Evolutionary conservation across 2,888 invertebrate genomes (phyloP), one percentile per base, ranked within the genome.

Genomic region (Campoplex nolae): DNA sequence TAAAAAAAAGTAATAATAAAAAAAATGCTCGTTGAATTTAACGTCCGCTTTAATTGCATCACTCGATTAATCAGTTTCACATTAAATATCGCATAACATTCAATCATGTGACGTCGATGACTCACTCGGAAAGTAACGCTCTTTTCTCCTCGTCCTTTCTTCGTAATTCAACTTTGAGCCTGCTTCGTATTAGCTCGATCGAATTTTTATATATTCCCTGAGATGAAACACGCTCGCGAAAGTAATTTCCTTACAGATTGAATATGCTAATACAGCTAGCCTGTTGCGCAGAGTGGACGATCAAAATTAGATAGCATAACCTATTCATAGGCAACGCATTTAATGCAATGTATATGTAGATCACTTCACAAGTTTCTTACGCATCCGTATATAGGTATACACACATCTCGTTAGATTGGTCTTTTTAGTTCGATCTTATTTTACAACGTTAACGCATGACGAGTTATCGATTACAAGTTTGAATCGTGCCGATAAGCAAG

Each of bases 191-290:
- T 76, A 84, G 54, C 68, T 65, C 82, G 78, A 87, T 87, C 75
- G 70, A 87, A 75, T 79, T 79, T 83, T 88, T 81, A 70, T 83
- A 16, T 76, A 70, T 70, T 83, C 74, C 73, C 83, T 71, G 67
- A 83, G 78, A 87, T 86, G 88, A 88, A 90, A 89, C 89, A 89
- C 89, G 86, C 87, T 90, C 88, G 62, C 32, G 83, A 88, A 90
- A 91, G 90, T 91, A 90, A 91, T 91, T 91, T 90, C 88, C 89
- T 87, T 85, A 81, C 86, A 89, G 89, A 90, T 89, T 91, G 90
- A 91, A 91, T 91, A 92, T 91, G 91, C 90, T 90, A 91, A 91
- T 91, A 70, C 54, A 75, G 67, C 23, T 23, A 23, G 23, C 71
- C 74, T 76, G 78, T 82, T 82, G 68, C 75, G 48, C 70, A 87